Conservation (phyloP, 2,113 vertebrate species). For the Puntigrus tetrazona region DNA sequence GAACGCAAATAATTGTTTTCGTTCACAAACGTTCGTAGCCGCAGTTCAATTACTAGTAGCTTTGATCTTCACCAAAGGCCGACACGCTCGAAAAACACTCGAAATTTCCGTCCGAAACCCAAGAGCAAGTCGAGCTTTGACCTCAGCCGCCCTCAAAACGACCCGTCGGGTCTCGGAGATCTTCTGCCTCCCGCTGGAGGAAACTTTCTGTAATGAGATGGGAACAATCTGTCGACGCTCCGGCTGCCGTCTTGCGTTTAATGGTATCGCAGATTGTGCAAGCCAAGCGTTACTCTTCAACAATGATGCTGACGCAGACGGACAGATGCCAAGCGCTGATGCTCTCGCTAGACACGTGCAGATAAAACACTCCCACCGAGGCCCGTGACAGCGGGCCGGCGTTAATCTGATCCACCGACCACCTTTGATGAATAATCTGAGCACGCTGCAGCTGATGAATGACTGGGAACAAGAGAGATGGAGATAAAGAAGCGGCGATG, state of each 20-base stretch:
- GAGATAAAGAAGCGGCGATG: not conserved
- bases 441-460: not conserved
- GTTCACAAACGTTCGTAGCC: too few relatives aligned
- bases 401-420: constrained; percentile 11
- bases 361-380: constrained; percentile 11
- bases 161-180: not conserved
- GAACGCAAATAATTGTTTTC: too few relatives aligned
- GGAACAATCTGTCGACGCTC: constrained; percentile 31
- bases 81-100: too few relatives aligned
- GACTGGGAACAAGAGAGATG: constrained; percentile 3
- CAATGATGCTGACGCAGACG: constrained; percentile 34
- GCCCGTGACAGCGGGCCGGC: not conserved
- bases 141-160: not conserved
- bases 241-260: constrained; percentile 33
- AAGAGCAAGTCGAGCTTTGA: not conserved
- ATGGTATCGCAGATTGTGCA: constrained; percentile 40
- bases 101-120: too few relatives aligned
- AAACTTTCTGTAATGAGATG: constrained; percentile 24
- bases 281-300: constrained; percentile 34
- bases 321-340: constrained; percentile 36
- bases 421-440: constrained; percentile 12
- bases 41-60: too few relatives aligned
- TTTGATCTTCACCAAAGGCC: too few relatives aligned
- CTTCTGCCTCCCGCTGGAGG: not conserved
- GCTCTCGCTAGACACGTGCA: not conserved